Base-by-base conservation (phyloP, 2,797 vertebrate genomes). In the Salmo trutta region DNA sequence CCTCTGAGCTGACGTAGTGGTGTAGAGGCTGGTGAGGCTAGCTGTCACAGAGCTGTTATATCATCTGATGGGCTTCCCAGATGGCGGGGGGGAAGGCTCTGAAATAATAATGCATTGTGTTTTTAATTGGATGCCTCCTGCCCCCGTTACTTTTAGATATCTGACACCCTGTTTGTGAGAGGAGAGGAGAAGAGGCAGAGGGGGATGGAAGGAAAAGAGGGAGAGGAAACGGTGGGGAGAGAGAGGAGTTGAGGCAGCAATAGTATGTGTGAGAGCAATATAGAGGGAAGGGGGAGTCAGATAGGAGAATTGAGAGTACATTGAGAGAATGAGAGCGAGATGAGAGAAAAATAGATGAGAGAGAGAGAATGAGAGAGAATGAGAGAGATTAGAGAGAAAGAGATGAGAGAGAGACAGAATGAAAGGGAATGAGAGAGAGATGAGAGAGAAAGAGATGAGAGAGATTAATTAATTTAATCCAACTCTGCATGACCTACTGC, bases 91-190 rank as follows among this genome's bases (percentile, higher is more conserved):
- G 41, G 41, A 12, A 3, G 41, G 41, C 41, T 14, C 41, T 47
- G 41, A 68, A 91, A 92, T 89, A 87, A 91, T 91, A 89, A 92
- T 82, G 81, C 82, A 89, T 91, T 91, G 84, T 88, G 90, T 75
- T 90, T 92, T 94, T 92, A 92, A 93, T 93, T 93, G 89, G 91
- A 92, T 91, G 87, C 85, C 80, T 89, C 80, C 82, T 81, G 84
- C 83, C 68, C 81, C 80, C 53, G n/a, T 84, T 87, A 86, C 85
- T 87, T 90, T 90, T 82, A 82, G 83, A 87, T 74, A 81, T 90
- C 84, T 87, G 83, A 85, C 87, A 90, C 86, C 77, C 88, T 91
- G 90, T 89, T 91, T 90, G 79, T 71, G 51, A 76, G 65, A 84
- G 56, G 36, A 76, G 56, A 84, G 84, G 84, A 80, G 79, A 74